A percentile compares a stretch with the other conserved stretches of the same genome.
These are phyloP conservation scores for Scaptomyza reducta DNA, from an alignment of 2,888 invertebrate species.

Conservation along the genomic window DNA sequence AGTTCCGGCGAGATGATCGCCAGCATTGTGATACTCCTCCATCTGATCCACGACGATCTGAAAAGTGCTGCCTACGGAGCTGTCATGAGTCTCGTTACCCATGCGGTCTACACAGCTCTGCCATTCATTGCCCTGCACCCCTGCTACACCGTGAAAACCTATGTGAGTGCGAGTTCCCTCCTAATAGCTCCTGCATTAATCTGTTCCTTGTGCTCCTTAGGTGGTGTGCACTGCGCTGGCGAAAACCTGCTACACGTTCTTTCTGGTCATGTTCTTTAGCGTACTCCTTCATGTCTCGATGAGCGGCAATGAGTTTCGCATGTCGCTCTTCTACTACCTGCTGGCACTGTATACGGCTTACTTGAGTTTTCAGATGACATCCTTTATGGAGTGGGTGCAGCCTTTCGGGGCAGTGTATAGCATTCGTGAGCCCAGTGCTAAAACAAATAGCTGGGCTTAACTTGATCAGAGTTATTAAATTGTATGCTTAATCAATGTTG, in stretches of 20 bases:
- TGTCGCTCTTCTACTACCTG: slow-evolving; percentile 50
- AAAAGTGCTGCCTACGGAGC: slow-evolving; percentile 45
- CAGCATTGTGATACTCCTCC: slow-evolving; percentile 14
- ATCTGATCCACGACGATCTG: slow-evolving; percentile 8
- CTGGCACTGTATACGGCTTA: slow-evolving; percentile 8
- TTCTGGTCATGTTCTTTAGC: slow-evolving; percentile 18
- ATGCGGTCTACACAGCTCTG: slow-evolving; percentile 31
- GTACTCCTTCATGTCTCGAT: slow-evolving; percentile 46
- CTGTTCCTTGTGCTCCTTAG: slow-evolving; percentile 13
- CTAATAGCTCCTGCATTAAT: not conserved
- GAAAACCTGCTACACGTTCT: slow-evolving; percentile 16
- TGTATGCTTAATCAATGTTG: not conserved
- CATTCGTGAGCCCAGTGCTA: slow-evolving; percentile 1
- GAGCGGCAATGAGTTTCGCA: slow-evolving; percentile 53
- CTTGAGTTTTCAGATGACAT: slow-evolving; percentile 15
- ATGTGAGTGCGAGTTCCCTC: slow-evolving; percentile 18
- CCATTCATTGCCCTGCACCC: slow-evolving; percentile 31
- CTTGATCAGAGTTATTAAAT: not conserved
- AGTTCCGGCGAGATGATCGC: slow-evolving; percentile 19
- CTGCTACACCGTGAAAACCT: slow-evolving; percentile 24
- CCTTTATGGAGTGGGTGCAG: slow-evolving; percentile 7
- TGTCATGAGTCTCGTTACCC: slow-evolving; percentile 36
- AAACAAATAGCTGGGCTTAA: slow-evolving; percentile 15
- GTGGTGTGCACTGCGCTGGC: slow-evolving; percentile 23
- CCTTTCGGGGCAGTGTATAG: slow-evolving; percentile 27